Base-by-base conservation (phyloP, 2,797 vertebrate species). In the Sebastes diaconus region DNA sequence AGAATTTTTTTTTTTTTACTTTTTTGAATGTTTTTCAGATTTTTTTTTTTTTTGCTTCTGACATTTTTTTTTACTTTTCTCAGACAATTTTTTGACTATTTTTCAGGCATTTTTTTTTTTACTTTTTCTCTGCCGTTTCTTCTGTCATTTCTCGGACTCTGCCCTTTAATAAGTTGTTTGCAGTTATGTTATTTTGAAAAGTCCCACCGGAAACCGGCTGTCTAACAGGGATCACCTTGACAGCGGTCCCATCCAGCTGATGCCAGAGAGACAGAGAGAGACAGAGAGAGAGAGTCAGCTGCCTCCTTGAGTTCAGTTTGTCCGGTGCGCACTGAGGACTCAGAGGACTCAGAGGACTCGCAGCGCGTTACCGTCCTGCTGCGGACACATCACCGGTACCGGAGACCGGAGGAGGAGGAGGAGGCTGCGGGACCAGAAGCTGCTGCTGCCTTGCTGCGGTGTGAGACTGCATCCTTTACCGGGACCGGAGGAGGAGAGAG, bases 171-270 rank as follows among this genome's bases (percentile, higher is more conserved):
- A 25, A 13, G 10, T 55, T 25, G 11, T 11, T 55, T 55, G 32
- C 6, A 32, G 12, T 70, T 29, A 29, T 10, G 64, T 92, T 88
- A 90, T 75, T 93, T 85, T 91, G 86, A 86, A 91, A 81, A 1
- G 4, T 0, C 5, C 0, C 0, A 3, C 73, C 75, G 91, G 89
- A 93, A 89, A 1, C 12, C 0, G 0, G 1, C 2, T 4, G 4
- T n/a, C 0, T 20, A 0, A 39, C 4, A 16, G 0, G 0, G 3
- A 0, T 0, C 1, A 13, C 12, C 67, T 77, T 84, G 75, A 79
- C 85, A 83, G 68, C 60, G 58, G 92, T 94, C 93, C 92, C 90
- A 29, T 86, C 46, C 85, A 81, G 85, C 79, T 86, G 86, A 67
- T 65, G 75, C 59, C 68, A 54, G 63, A 30, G 60, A 24, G 75